Evolutionary conservation across 2,113 vertebrate genomes (phyloP).

Genomic region (Catagonus wagneri): DNA sequence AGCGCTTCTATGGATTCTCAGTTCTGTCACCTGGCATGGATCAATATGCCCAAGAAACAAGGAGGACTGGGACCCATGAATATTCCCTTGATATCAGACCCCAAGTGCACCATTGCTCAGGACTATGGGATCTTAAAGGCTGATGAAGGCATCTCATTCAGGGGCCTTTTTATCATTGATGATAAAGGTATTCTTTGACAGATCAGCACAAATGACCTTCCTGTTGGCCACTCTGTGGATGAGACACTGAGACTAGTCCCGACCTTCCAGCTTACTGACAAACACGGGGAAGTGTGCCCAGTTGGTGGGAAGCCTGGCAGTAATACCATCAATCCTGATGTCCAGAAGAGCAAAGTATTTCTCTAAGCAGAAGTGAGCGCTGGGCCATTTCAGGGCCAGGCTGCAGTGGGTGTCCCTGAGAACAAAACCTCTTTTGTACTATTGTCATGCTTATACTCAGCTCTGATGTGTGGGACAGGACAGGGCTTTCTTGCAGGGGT

Average conservation of each 20-base stretch:
- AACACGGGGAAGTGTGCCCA: conserved; percentile 99
- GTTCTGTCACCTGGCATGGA: conserved; percentile 97
- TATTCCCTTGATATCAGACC: conserved; percentile 95
- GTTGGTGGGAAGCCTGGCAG: conserved; percentile 99
- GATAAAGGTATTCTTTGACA: conserved; percentile 96
- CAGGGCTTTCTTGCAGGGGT: conserved; percentile 1
- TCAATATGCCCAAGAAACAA: conserved; percentile 95
- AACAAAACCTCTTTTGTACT: conserved; percentile 68
- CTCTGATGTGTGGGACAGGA: not conserved
- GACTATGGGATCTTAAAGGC: conserved; percentile 97
- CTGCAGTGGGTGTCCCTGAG: not conserved
- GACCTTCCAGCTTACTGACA: conserved; percentile 99
- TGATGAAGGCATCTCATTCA: conserved; percentile 97
- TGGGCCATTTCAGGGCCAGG: not conserved
- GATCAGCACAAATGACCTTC: conserved; percentile 99
- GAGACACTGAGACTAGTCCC: conserved; percentile 97
- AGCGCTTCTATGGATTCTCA: conserved; percentile 98
- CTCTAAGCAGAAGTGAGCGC: conserved; percentile 90
- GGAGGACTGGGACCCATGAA: conserved; percentile 97
- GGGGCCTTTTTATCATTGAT: conserved; percentile 98
- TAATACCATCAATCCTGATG: conserved; percentile 98
- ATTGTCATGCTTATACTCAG: conserved; percentile 68
- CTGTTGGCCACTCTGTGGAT: conserved; percentile 97
- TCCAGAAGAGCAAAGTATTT: conserved; percentile 98
- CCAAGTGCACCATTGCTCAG: conserved; percentile 91